Evolutionary conservation across 2,113 vertebrate genomes (phyloP).

Genomic region (Chaetura pelagica): DNA sequence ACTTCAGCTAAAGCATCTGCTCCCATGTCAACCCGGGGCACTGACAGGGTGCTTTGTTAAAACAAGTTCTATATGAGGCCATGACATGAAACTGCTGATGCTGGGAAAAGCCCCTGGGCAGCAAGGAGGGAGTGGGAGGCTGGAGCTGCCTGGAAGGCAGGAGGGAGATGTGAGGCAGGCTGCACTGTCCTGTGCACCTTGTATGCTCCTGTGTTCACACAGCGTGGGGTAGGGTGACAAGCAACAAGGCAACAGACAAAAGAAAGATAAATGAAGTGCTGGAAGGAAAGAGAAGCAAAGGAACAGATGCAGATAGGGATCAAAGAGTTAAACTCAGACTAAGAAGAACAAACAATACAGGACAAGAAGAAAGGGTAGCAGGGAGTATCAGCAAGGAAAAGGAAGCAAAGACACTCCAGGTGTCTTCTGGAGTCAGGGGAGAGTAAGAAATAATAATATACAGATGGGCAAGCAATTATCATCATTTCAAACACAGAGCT

Average conservation of each 20-base stretch:
- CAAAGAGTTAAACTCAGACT: neutral
- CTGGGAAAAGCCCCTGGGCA: neutral
- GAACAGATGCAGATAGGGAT: neutral
- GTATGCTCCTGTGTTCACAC: neutral
- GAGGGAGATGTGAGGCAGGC: neutral
- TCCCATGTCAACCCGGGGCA: neutral
- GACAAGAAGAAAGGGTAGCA: neutral
- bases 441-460: neutral
- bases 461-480: neutral
- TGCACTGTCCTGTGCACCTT: fast-evolving
- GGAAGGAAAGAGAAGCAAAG: neutral
- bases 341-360: fast-evolving
- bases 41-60: neutral
- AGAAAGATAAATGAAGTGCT: neutral
- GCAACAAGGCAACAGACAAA: neutral
- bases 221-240: fast-evolving
- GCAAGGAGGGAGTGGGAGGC: fast-evolving
- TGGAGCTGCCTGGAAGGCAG: neutral
- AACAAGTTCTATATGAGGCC: neutral
- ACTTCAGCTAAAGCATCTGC: neutral
- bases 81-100: neutral
- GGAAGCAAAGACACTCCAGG: neutral
- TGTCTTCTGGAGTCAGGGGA: neutral
- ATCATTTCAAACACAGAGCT: neutral
- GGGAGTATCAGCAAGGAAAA: neutral